Conservation (phyloP, 2,888 invertebrate genomes). For the Pachymerium ferrugineum region DNA sequence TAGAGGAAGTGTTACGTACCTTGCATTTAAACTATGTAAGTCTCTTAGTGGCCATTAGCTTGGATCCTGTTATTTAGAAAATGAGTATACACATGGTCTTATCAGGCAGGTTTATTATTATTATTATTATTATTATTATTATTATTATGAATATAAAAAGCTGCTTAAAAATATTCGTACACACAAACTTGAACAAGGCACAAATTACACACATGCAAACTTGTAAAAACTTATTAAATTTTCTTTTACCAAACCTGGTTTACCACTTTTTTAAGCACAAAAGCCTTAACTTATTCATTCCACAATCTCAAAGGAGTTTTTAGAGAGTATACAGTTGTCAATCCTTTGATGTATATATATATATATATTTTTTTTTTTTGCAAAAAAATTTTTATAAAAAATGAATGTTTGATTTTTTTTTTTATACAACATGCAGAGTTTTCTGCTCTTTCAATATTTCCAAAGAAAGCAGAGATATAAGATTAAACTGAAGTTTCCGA, state of each 20-base stretch:
- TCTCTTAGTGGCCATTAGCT: too few relatives aligned
- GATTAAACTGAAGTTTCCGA: conserved; percentile 89
- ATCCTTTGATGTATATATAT: not conserved
- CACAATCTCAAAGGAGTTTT: not conserved
- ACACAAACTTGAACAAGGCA: conserved; percentile 15
- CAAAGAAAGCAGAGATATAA: not conserved
- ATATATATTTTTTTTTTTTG: too few relatives aligned
- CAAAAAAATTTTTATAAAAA: not conserved
- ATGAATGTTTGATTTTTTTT: not conserved
- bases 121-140: too few relatives aligned
- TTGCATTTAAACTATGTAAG: too few relatives aligned
- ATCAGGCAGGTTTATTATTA: too few relatives aligned
- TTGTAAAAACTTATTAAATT: not conserved
- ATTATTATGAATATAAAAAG: too few relatives aligned
- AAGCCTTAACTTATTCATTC: not conserved
- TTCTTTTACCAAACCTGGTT: not conserved
- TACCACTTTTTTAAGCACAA: not conserved
- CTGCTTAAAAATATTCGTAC: not conserved
- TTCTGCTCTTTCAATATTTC: not conserved
- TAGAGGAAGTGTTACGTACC: too few relatives aligned
- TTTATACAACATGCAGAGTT: not conserved
- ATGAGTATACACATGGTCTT: too few relatives aligned
- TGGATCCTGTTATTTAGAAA: too few relatives aligned
- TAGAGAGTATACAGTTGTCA: not conserved
- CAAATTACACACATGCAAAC: conserved; percentile 10